phyloP scores from a whole-genome alignment of 2,797 vertebrate species.

The Acomys russatus region DNA sequence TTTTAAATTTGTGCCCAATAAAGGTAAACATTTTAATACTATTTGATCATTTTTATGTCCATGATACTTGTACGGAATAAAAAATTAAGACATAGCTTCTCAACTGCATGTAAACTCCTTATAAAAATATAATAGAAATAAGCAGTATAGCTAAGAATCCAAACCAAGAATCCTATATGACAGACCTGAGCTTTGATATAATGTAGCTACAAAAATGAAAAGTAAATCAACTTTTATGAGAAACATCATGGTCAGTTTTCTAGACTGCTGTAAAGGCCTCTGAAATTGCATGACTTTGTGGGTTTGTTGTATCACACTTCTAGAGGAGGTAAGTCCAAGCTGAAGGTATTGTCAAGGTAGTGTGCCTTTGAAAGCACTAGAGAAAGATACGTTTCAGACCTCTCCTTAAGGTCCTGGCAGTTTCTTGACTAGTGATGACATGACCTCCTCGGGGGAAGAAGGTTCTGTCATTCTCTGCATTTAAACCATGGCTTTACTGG shows the following conservation, averaged over 20 bases:
- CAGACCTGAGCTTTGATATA: conserved; percentile 51
- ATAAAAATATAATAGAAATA: background rate
- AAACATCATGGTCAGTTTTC: background rate
- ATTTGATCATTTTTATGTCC: background rate
- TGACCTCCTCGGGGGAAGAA: background rate
- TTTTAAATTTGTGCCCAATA: background rate
- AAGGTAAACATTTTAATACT: conserved; percentile 42
- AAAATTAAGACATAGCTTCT: background rate
- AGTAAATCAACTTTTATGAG: conserved; percentile 4
- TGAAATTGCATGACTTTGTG: background rate
- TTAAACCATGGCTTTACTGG: no score
- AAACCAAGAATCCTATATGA: conserved; percentile 50
- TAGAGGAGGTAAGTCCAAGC: background rate
- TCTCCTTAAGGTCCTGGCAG: background rate
- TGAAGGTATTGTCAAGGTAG: background rate
- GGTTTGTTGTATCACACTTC: background rate
- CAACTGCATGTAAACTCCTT: conserved; percentile 39
- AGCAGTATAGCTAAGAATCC: background rate
- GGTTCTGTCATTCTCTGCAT: no score
- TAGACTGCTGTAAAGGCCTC: background rate
- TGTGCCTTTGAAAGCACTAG: background rate
- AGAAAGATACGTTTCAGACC: background rate
- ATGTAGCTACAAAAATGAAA: conserved; percentile 59
- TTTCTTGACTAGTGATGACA: background rate
- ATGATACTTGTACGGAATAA: background rate